Evolutionary conservation across 2,888 invertebrate genomes (phyloP).

Genomic region (Sarcophaga caerulescens): DNA sequence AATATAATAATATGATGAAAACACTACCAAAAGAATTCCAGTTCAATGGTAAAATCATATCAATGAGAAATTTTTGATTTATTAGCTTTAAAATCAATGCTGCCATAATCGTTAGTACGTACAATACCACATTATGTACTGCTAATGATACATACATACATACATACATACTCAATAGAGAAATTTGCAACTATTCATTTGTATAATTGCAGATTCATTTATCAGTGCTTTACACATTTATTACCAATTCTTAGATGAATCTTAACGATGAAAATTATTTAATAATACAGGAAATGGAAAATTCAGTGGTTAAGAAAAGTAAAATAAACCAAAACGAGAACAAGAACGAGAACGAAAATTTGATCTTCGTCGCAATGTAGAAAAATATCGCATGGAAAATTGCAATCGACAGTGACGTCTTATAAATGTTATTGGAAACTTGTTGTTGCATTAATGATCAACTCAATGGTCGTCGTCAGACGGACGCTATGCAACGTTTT

Average conservation of each 20-base stretch:
- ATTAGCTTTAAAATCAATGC: too few species aligned
- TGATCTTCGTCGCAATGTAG: constrained; percentile 20
- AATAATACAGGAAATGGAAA: constrained; percentile 49
- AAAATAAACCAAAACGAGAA: neutral
- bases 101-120: too few species aligned
- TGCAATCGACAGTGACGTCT: constrained; percentile 24
- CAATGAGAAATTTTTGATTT: too few species aligned
- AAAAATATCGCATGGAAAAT: constrained; percentile 41
- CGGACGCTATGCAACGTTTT: constrained; percentile 11
- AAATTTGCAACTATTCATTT: too few species aligned
- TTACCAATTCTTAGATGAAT: constrained; percentile 33
- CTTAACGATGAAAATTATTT: constrained; percentile 45
- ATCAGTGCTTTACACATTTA: constrained; percentile 24
- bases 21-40: too few species aligned
- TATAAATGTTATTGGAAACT: constrained; percentile 51
- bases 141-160: too few species aligned
- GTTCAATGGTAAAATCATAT: too few species aligned
- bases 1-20: too few species aligned
- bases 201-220: neutral
- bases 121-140: too few species aligned
- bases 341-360: neutral
- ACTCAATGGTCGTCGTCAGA: constrained; percentile 30
- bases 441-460: constrained; percentile 49
- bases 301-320: constrained; percentile 32
- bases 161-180: too few species aligned